A percentile compares a stretch with the other conserved stretches of the same genome.
phyloP scores from a whole-genome alignment of 2,888 invertebrate species.

The Lomographa bimaculata region DNA sequence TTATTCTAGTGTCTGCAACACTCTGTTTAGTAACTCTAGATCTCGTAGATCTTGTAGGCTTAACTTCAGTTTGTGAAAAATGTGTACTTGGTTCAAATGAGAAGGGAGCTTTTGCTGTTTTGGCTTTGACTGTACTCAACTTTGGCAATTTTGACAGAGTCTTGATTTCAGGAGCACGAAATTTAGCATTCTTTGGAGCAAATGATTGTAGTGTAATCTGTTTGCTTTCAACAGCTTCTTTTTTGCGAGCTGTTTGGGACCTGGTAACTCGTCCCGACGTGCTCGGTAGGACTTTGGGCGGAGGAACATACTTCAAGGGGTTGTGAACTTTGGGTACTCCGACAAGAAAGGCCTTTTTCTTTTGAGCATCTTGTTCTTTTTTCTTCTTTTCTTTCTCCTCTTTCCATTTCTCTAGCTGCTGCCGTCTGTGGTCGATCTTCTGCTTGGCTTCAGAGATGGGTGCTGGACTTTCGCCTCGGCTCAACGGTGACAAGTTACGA shows the following conservation, averaged over 20 bases:
- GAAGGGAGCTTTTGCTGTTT: conserved; percentile 38
- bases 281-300: conserved; percentile 50
- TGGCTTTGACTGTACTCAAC: conserved; percentile 38
- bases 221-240: conserved; percentile 25
- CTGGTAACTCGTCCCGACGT: conserved; percentile 65
- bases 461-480: conserved; percentile 43
- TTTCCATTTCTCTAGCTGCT: conserved; percentile 72
- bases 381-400: conserved; percentile 67
- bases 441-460: conserved; percentile 37
- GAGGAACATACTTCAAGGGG: conserved; percentile 54
- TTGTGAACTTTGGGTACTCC: conserved; percentile 52
- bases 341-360: conserved; percentile 67
- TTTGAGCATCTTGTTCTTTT: conserved; percentile 52
- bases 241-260: conserved; percentile 51
- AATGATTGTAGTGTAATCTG: conserved; percentile 53
- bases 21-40: conserved; percentile 28
- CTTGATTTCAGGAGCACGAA: conserved; percentile 68
- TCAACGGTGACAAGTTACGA: conserved; percentile 46
- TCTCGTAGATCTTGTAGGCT: conserved; percentile 28
- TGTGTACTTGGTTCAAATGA: no score
- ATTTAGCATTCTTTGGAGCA: conserved; percentile 80
- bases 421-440: conserved; percentile 56
- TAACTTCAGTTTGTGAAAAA: conserved; percentile 24
- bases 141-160: conserved; percentile 39
- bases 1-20: conserved; percentile 24